Base-by-base conservation (phyloP, 2,113 vertebrate genomes). In the Ranitomeya imitator region DNA sequence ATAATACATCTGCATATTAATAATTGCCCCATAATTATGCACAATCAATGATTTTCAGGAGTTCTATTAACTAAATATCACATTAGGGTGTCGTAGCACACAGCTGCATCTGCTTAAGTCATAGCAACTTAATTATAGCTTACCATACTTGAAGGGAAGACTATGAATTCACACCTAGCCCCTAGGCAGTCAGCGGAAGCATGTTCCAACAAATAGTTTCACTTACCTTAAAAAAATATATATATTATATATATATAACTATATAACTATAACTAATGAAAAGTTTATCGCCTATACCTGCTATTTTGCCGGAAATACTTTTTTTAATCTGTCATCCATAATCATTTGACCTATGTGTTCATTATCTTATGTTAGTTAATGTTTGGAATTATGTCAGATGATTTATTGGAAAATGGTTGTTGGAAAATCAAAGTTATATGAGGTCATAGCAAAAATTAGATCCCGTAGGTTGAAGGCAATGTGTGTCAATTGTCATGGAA, bases 141-240 rank as follows among this genome's bases (percentile, higher is more conserved):
- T 77, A 51, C 26, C 26, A 31, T 31, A 31, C 57, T 59, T 63
- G 79, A 74, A 61, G 23, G 37, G 11, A 63, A 83, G 23, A 63
- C 8, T 76, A 63, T 83, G 51, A n/a, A 76, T 65, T 88, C 69
- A 88, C 86, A 88, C 86, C 86, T 88, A 83, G 60, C 79, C 86
- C 59, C n/a, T 88, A 88, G 86, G 86, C 79, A n/a, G 8, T 83
- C 67, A 54, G 16, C 52, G 23, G 21, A 19, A 76, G 77, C 86
- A 88, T 77, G 86, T 88, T 31, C 57, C 21, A 88, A 83, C 86
- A 57, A 82, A 83, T 76, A 18, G 21, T 16, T 19, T 37, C 7
- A 76, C 23, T 55, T 31, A 54, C 59, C 61, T 79, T 6, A 51
- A 88, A 76, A 83, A 45, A 83, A 76, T 51, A 26, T 57, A 23